Base-by-base conservation (phyloP, 1,140 invertebrate genomes). In the Propsilocerus akamusi region DNA sequence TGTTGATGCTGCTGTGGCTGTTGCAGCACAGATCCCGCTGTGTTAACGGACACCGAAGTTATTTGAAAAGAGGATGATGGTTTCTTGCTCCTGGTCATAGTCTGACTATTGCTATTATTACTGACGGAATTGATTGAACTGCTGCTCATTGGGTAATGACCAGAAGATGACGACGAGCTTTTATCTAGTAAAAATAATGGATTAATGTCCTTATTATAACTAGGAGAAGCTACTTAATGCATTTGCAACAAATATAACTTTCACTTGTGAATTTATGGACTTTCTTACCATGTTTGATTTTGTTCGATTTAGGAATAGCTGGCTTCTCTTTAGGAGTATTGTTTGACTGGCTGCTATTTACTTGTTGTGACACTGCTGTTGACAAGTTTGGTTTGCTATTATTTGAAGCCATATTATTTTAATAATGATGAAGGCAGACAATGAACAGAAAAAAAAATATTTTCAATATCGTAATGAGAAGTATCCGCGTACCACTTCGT, bases 61-160 rank as follows among this genome's bases (percentile, higher is more conserved):
- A 94, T 93, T 72, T 93, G 88, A 72, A 94, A 94, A 49, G 88
- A 91, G 61, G 83, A 86, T 60, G 77, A 84, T 71, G 86, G 86
- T 72, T 85, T 85, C 59, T 74, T 68, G 64, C 64, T 68, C 68
- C 66, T 68, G 5, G 34, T 20, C 34, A 41, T 41, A n/a, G n/a
- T n/a, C n/a, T n/a, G n/a, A n/a, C n/a, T n/a, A n/a, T n/a, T n/a
- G n/a, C n/a, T n/a, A n/a, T n/a, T n/a, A 60, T 53, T 61, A 63
- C 56, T 67, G 65, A 51, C n/a, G n/a, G n/a, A n/a, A n/a, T n/a
- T 56, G 57, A 28, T 56, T 58, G 24, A 49, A 25, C 17, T 28
- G 23, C 47, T 25, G 8, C 25, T 48, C 47, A 28, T 22, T 20
- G 47, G 26, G 17, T 20, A 20, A 5, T 41, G 34, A 8, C 34